Base-by-base conservation (phyloP, 2,113 vertebrate species). In the Connochaetes taurinus region DNA sequence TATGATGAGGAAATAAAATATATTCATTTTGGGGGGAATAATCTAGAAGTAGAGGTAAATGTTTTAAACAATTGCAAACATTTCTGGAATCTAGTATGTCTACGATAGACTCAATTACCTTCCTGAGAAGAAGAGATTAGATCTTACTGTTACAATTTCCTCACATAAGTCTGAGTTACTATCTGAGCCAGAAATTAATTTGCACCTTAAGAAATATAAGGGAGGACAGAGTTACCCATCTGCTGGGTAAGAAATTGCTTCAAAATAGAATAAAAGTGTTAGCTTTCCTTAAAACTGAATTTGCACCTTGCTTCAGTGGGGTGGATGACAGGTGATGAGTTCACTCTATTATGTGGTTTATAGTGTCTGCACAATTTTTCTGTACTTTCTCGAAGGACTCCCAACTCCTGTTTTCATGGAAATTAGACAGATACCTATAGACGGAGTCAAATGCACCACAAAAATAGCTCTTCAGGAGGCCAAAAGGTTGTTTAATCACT, bases 181-280 rank as follows among this genome's bases (percentile, higher is more conserved):
- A 80, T 83, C 78, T 95, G 81, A 97, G 98, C 53, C 78, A 98
- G 98, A 99, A 98, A 98, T 98, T 99, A 98, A 98, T 99, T 99
- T 98, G 55, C 98, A 98, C 98, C 90, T 99, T 96, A 97, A 97
- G 96, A 98, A 98, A 98, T 98, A 90, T 94, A 98, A 97, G 96
- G 91, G 97, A 98, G 97, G 91, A 98, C 31, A 98, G 95, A 98
- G 96, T 97, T 97, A 97, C 55, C 97, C 95, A 98, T 98, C 97
- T 98, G 95, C 95, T 96, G 99, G 97, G 98, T 98, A 98, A 98
- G 95, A 98, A 98, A 98, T 97, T 93, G 92, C 95, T 98, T 98
- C 98, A 98, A 98, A 98, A 98, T 58, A 62, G 2, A 98, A 98
- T 81, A 90, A 98, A 98, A 98, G 96, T 71, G 93, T 97, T 98